Percentiles rank a stretch among this genome's conserved stretches.
phyloP scores from a whole-genome alignment of 2,888 invertebrate genomes.

The Agrypnus murinus region DNA sequence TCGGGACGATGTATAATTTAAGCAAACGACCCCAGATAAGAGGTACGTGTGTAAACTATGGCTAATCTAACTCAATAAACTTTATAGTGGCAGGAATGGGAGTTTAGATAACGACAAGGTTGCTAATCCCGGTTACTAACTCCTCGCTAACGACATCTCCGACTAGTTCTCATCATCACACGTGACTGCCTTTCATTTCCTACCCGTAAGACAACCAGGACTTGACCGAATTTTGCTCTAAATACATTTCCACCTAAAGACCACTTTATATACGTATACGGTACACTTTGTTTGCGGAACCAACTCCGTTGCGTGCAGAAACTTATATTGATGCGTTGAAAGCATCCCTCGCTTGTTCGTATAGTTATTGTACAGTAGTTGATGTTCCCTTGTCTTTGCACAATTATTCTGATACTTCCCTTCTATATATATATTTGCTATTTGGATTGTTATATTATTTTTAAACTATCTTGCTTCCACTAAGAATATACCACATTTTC shows the following conservation, averaged over 20 bases:
- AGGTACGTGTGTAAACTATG: constrained; percentile 72
- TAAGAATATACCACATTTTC: background rate
- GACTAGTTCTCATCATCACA: constrained; percentile 61
- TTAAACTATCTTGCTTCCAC: background rate
- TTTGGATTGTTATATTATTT: too few relatives aligned
- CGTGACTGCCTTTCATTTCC: constrained; percentile 46
- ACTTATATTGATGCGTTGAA: constrained; percentile 23
- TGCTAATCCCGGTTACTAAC: constrained; percentile 69
- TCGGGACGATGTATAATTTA: constrained; percentile 68
- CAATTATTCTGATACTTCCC: background rate
- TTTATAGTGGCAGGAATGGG: constrained; percentile 73
- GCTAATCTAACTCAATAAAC: constrained; percentile 73
- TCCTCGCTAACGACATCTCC: constrained; percentile 68
- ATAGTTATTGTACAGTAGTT: background rate
- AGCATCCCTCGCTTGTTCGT: background rate
- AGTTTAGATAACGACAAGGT: constrained; percentile 71
- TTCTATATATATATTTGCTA: background rate
- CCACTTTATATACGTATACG: constrained; percentile 8
- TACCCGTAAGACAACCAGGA: constrained; percentile 29
- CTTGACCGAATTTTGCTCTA: constrained; percentile 30
- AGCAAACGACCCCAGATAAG: constrained; percentile 71
- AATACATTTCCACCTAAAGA: constrained; percentile 34
- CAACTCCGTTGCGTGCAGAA: constrained; percentile 27
- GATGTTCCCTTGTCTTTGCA: background rate
- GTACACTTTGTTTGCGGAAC: constrained; percentile 29